A percentile compares a stretch with the other conserved stretches of the same genome.
Evolutionary conservation across 1,140 invertebrate species (phyloP).

Genomic region (Diprion similis): DNA sequence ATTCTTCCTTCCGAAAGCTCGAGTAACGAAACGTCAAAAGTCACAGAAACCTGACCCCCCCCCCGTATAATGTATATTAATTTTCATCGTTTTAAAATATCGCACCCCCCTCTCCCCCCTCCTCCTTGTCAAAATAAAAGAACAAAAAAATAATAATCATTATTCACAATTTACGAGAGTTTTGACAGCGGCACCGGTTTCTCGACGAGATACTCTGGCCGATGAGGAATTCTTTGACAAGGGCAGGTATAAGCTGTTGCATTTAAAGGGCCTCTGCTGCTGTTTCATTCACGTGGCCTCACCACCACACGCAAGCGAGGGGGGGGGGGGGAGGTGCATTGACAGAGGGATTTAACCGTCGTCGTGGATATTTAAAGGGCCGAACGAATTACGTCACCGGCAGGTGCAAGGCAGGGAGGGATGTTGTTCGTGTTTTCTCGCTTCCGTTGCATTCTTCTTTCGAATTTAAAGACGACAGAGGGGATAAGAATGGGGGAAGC

Average conservation of each 20-base stretch:
- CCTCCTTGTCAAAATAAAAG: no score
- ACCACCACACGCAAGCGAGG: neutral
- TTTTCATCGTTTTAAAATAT: no score
- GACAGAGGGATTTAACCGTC: neutral
- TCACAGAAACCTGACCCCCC: conserved; percentile 24
- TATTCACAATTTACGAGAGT: neutral
- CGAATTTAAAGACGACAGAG: no score
- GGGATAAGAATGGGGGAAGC: no score
- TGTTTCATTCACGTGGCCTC: neutral
- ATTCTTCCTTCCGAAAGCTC: neutral
- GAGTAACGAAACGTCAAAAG: conserved; percentile 30
- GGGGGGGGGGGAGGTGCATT: neutral
- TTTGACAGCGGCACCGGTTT: neutral
- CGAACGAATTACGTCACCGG: neutral
- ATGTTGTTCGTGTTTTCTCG: no score
- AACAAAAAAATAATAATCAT: no score
- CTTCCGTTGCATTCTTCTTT: no score
- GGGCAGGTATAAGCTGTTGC: neutral
- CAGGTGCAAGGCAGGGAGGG: no score
- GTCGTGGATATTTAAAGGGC: neutral
- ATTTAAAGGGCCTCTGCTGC: neutral
- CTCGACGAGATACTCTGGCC: neutral
- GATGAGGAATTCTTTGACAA: neutral
- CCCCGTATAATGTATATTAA: no score
- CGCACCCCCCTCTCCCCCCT: no score